Evolutionary conservation across 1,140 invertebrate species (phyloP).

Genomic region (Daktulosphaira vitifoliae): DNA sequence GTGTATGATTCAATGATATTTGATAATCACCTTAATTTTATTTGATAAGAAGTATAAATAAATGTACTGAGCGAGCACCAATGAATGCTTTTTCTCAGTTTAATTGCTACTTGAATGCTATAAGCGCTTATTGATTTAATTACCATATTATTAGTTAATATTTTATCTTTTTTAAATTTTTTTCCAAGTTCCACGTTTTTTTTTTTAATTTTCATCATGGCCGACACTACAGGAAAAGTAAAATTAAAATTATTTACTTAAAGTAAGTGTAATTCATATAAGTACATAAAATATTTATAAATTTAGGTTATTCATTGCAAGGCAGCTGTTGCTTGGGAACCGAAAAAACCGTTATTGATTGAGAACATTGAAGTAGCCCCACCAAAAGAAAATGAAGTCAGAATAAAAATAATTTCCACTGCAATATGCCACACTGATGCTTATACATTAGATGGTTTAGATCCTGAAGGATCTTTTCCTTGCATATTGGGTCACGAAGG

Average conservation of each 20-base stretch:
- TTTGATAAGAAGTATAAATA: too few relatives aligned
- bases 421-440: conserved; percentile 98
- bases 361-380: conserved; percentile 93
- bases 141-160: too few relatives aligned
- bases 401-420: conserved; percentile 69
- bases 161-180: too few relatives aligned
- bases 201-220: too few relatives aligned
- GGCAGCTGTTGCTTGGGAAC: conserved; percentile 86
- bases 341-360: conserved; percentile 73
- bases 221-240: conserved; percentile 3
- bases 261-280: not conserved
- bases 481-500: conserved; percentile 90
- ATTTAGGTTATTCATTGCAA: conserved; percentile 72
- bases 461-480: conserved; percentile 92
- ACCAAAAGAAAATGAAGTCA: conserved; percentile 72
- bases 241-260: not conserved
- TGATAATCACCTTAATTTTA: too few relatives aligned
- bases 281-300: not conserved
- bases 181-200: too few relatives aligned
- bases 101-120: too few relatives aligned
- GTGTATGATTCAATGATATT: too few relatives aligned
- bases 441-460: conserved; percentile 83
- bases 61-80: too few relatives aligned
- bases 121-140: too few relatives aligned
- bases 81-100: too few relatives aligned